Evolutionary conservation across 2,113 vertebrate genomes (phyloP).

Genomic region (Sterna hirundo): DNA sequence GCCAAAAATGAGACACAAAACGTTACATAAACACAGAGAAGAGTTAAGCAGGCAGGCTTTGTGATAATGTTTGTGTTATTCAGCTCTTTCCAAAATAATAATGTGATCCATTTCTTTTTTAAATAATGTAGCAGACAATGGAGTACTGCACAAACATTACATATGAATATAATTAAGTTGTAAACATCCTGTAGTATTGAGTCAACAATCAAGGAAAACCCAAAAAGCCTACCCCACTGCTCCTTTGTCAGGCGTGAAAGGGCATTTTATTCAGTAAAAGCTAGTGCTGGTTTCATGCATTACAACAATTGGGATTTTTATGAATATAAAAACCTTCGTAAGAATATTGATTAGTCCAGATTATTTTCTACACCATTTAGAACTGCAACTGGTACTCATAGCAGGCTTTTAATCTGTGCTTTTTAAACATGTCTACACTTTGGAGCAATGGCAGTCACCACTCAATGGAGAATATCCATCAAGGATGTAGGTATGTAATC

Average conservation of each 20-base stretch:
- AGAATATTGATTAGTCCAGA: constrained; percentile 58
- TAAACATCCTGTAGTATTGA: not conserved
- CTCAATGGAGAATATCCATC: constrained; percentile 30
- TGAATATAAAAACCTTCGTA: constrained; percentile 32
- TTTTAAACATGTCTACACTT: constrained; percentile 43
- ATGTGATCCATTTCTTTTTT: not conserved
- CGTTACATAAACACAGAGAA: not conserved
- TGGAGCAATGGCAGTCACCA: not conserved
- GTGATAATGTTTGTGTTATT: not conserved
- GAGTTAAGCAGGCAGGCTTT: not conserved
- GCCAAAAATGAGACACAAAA: not conserved
- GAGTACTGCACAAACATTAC: not conserved
- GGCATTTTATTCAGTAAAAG: constrained; percentile 49
- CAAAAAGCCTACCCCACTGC: not conserved
- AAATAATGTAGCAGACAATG: not conserved
- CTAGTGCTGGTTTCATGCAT: constrained; percentile 36
- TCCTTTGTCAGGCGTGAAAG: constrained; percentile 32
- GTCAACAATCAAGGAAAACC: not conserved
- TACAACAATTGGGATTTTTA: constrained; percentile 28
- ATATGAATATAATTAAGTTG: not conserved
- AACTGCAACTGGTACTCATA: not conserved
- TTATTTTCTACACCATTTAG: constrained; percentile 61
- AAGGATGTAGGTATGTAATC: constrained; percentile 43
- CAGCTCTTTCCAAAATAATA: not conserved
- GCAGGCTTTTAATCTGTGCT: constrained; percentile 54